Percentiles rank a stretch among this genome's conserved stretches.
Evolutionary conservation across 2,888 invertebrate species (phyloP).

Genomic region (Pachycephus smyrnensis): DNA sequence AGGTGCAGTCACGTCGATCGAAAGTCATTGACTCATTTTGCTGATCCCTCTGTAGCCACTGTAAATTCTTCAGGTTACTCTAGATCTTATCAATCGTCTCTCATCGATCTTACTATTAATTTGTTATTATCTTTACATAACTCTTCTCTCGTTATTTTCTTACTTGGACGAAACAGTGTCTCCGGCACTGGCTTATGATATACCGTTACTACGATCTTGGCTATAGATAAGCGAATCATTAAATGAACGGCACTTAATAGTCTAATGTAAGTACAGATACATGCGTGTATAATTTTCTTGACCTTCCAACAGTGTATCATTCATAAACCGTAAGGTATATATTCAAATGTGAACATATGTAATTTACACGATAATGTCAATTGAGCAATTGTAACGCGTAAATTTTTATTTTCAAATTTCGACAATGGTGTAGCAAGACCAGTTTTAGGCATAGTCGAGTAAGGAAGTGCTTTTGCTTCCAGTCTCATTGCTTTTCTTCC

Average conservation of each 20-base stretch:
- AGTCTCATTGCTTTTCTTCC: not conserved
- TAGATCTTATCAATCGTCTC: not conserved
- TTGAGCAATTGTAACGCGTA: not conserved
- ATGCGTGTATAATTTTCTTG: not conserved
- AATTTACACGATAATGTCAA: not conserved
- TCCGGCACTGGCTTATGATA: not conserved
- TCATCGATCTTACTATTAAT: not conserved
- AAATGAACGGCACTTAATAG: not conserved
- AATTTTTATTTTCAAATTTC: not conserved
- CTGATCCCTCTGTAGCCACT: conserved; percentile 7
- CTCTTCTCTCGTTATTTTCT: not conserved
- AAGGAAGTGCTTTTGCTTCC: not conserved
- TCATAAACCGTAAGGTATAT: not conserved
- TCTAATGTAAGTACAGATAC: not conserved
- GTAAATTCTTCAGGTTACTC: not conserved
- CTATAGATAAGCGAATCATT: not conserved
- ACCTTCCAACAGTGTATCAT: not conserved
- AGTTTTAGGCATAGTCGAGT: not conserved
- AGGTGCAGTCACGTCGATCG: conserved; percentile 40
- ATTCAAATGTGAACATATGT: not conserved
- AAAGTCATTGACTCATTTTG: conserved; percentile 59
- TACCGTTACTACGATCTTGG: not conserved
- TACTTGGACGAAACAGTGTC: not conserved
- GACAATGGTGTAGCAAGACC: not conserved
- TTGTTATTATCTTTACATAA: not conserved